Base-by-base conservation (phyloP, 1,140 invertebrate species). In the Halyomorpha halys region DNA sequence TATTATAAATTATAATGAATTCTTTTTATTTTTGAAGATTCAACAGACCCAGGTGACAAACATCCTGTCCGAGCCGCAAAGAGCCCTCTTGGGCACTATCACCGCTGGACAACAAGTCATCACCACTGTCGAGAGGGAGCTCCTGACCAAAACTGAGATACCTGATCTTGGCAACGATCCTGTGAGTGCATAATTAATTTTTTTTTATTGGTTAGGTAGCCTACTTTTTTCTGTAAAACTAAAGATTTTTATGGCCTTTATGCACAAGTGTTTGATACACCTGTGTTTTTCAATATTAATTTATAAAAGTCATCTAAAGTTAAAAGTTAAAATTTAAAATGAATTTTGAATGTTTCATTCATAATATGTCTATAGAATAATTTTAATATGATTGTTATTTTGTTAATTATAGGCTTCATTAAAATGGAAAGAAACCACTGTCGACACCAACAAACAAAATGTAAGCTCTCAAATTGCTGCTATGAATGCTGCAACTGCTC, bases 401-500 rank as follows among this genome's bases (percentile, higher is more conserved):
- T 49, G 6, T 49, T 21, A 27, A 39, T 70, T 66, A 15, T 68
- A 82, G 80, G 86, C 87, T 2, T 91, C 91, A 0, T 80, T 90
- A 67, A 87, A 91, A 79, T 97, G 94, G 93, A 92, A 91, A 74
- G 90, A 95, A 72, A 89, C 89, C 59, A 91, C 89, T 4, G 79
- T 97, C 72, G 96, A 98, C 74, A 91, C 94, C 15, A 94, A 94
- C 73, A 94, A 95, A 72, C 94, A 98, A 76, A 94, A 90, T 70
- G 90, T 99, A 19, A 91, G 91, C 44, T 93, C 91, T 44, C 93
- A 98, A 75, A 88, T 99, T 69, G 96, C 95, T 14, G 95, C 95
- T 39, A 98, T 99, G 94, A 98, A 95, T 79, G 96, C 95, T 0
- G 96, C 96, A 45, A 98, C 96, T 0, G 97, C 97, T 15, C 93